Evolutionary conservation across 2,797 vertebrate species (phyloP).

Genomic region (Syndactyla subalaris): DNA sequence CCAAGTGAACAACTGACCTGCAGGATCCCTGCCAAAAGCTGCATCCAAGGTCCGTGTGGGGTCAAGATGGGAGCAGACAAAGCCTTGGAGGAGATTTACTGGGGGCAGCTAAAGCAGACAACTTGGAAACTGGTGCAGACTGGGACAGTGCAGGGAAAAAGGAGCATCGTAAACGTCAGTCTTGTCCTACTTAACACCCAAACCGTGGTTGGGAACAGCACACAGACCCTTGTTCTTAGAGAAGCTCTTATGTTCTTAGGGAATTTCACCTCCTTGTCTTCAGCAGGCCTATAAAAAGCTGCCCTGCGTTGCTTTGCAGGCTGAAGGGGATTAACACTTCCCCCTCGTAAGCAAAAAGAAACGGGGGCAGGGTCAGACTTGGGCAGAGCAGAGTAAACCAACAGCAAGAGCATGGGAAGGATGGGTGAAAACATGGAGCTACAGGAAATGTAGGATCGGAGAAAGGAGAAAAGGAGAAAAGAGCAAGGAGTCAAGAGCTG

Average conservation of each 20-base stretch:
- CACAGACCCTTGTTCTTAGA: not conserved
- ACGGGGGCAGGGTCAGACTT: not conserved
- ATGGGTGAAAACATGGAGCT: not conserved
- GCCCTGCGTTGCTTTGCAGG: not conserved
- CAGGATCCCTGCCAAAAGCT: not conserved
- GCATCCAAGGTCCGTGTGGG: accelerated
- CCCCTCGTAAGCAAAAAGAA: not conserved
- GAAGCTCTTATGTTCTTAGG: not conserved
- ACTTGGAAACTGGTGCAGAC: not conserved
- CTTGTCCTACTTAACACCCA: not conserved
- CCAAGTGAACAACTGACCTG: not conserved
- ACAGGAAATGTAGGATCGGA: not conserved
- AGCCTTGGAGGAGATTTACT: not conserved
- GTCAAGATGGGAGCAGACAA: not conserved
- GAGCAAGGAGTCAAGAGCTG: not conserved
- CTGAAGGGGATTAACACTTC: not conserved
- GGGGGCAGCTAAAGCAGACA: not conserved
- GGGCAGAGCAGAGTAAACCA: not conserved
- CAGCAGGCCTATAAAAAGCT: constrained; percentile 32
- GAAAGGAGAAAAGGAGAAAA: not conserved
- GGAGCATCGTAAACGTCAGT: not conserved
- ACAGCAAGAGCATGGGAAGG: not conserved
- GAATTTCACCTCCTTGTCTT: not conserved
- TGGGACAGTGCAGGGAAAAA: not conserved
- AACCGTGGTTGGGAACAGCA: not conserved